Percentiles rank a stretch among this genome's conserved stretches.
phyloP scores from a whole-genome alignment of 1,140 invertebrate species.

The Aphelinus certus region DNA sequence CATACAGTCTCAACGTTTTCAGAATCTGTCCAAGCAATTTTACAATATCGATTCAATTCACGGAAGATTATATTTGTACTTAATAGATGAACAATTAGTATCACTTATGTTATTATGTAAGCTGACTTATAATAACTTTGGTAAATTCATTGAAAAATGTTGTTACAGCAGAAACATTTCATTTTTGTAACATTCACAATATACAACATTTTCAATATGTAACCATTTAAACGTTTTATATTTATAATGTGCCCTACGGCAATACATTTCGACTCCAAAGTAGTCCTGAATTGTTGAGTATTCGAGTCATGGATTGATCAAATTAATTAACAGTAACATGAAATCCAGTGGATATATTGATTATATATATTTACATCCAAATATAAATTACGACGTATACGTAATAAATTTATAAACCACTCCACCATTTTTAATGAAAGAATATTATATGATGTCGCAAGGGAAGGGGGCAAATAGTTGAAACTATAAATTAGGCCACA shows the following conservation, averaged over 20 bases:
- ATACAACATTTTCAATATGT: constrained; percentile 5
- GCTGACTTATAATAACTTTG: constrained; percentile 19
- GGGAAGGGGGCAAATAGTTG: too few species aligned
- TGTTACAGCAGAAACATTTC: constrained; percentile 30
- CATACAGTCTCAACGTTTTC: constrained; percentile 22
- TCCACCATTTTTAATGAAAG: constrained; percentile 34
- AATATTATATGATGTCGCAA: constrained; percentile 10
- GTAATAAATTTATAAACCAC: constrained; percentile 26
- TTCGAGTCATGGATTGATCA: too few species aligned
- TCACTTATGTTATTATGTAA: constrained; percentile 26
- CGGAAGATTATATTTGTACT: neutral
- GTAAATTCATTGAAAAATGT: constrained; percentile 13
- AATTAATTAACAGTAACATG: neutral
- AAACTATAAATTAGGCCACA: too few species aligned
- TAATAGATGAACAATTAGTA: constrained; percentile 1
- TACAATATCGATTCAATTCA: constrained; percentile 20
- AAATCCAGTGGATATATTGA: constrained; percentile 28
- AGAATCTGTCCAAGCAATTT: constrained; percentile 15
- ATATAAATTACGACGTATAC: constrained; percentile 18
- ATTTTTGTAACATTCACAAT: constrained; percentile 29
- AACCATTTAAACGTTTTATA: constrained; percentile 35
- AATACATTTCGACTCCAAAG: too few species aligned
- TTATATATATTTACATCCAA: constrained; percentile 28
- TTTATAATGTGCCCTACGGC: neutral
- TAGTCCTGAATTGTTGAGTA: too few species aligned